Percentiles rank a stretch among this genome's conserved stretches.
These are phyloP conservation scores for Rhamnusium bicolor DNA, from an alignment of 2,888 invertebrate species.

Conservation along the genomic window DNA sequence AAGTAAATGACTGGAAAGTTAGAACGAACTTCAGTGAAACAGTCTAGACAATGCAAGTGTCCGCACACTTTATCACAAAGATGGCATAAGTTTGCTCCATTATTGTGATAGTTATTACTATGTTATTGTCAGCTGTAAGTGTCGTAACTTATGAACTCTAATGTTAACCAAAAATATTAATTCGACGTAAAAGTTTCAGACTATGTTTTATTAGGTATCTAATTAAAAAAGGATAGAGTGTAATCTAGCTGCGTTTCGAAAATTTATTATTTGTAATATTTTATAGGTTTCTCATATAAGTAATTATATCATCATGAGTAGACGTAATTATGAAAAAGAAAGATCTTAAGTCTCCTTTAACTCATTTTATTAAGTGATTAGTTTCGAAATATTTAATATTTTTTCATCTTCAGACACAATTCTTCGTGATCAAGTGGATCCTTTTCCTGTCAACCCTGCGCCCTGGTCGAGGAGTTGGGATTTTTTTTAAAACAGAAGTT, in stretches of 20 bases:
- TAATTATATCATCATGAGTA: too few species aligned
- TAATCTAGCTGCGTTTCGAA: neutral
- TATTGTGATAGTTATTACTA: conserved; percentile 63
- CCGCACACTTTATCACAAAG: conserved; percentile 54
- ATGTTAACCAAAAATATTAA: conserved; percentile 48
- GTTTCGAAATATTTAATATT: too few species aligned
- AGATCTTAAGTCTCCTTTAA: too few species aligned
- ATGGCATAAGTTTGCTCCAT: conserved; percentile 60
- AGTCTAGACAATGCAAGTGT: conserved; percentile 61
- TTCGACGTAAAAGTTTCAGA: conserved; percentile 38
- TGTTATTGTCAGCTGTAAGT: conserved; percentile 63
- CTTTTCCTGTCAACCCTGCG: too few species aligned
- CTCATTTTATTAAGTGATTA: too few species aligned
- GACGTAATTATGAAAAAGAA: too few species aligned
- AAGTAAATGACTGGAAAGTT: conserved; percentile 32
- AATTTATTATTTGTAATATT: neutral
- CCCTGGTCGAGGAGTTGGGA: too few species aligned
- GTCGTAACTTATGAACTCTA: conserved; percentile 50
- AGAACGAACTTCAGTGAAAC: conserved; percentile 55
- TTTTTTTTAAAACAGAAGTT: too few species aligned
- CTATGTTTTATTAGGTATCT: neutral
- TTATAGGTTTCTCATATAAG: neutral
- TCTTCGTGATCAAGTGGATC: too few species aligned
- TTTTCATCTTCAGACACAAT: too few species aligned
- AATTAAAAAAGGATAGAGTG: neutral